Conservation (phyloP, 2,113 vertebrate species). For the Tachysurus vachellii region DNA sequence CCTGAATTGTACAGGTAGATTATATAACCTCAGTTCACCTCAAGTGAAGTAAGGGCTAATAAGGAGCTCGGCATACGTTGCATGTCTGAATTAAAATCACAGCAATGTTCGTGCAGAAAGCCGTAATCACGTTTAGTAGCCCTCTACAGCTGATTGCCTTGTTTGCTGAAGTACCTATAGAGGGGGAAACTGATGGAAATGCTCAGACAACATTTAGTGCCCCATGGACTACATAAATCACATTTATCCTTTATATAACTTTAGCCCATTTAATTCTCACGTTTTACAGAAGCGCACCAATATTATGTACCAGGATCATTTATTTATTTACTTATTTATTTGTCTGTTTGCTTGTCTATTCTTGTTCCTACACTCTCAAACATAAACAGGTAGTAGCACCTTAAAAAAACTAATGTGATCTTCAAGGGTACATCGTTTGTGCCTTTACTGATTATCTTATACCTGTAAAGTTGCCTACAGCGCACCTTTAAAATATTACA, state of each 20-base stretch:
- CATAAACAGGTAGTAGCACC: background rate
- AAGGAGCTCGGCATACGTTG: background rate
- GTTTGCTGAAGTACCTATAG: slow-evolving; percentile 29
- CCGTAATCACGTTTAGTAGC: slow-evolving; percentile 39
- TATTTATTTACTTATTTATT: background rate
- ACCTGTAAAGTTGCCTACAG: background rate
- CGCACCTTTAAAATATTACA: background rate
- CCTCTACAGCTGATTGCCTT: slow-evolving; percentile 31
- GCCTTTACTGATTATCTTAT: background rate
- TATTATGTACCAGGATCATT: background rate
- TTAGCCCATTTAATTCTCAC: background rate
- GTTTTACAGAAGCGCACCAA: background rate
- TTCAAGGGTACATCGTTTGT: background rate
- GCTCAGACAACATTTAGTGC: background rate
- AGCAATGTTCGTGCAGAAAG: slow-evolving; percentile 1
- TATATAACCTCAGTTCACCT: background rate
- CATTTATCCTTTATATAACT: background rate
- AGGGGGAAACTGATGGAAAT: background rate
- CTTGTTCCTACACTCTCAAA: background rate
- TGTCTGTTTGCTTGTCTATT: background rate
- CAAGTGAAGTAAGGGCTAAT: background rate
- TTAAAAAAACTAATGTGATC: background rate
- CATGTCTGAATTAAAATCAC: slow-evolving; percentile 39
- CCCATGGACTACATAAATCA: background rate
- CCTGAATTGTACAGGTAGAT: background rate